These are phyloP conservation scores for Sisyra nigra DNA, from an alignment of 2,888 invertebrate genomes.

Conservation along the genomic window DNA sequence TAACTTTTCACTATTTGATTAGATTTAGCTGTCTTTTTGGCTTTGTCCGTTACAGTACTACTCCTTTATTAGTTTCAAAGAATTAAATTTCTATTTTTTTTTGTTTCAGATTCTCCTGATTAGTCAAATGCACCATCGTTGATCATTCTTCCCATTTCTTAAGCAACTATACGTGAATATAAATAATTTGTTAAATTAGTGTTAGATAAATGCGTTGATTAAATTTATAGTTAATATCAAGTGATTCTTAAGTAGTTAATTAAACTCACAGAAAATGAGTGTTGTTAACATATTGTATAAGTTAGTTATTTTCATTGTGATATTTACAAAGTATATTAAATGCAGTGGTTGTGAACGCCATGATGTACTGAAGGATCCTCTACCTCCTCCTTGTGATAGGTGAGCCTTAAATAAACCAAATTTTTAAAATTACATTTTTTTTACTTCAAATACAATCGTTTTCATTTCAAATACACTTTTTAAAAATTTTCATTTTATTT, in stretches of 20 bases:
- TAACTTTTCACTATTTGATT: too few species aligned
- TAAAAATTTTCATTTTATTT: too few species aligned
- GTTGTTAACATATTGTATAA: background rate
- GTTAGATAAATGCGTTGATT: background rate
- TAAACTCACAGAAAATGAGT: background rate
- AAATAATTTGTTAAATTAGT: background rate
- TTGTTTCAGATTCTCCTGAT: too few species aligned
- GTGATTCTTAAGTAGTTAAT: background rate
- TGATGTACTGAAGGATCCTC: background rate
- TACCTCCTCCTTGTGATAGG: conserved; percentile 7
- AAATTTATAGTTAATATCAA: background rate
- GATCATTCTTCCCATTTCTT: too few species aligned
- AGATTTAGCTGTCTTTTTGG: too few species aligned
- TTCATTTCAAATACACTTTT: background rate
- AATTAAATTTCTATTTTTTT: too few species aligned
- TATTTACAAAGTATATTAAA: background rate
- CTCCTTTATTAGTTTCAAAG: too few species aligned
- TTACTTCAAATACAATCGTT: too few species aligned
- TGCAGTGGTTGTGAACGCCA: too few species aligned
- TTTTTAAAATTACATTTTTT: background rate
- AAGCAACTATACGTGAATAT: too few species aligned
- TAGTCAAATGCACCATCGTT: too few species aligned
- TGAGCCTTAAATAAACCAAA: background rate
- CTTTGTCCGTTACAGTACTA: too few species aligned
- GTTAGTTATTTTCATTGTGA: background rate